phyloP scores from a whole-genome alignment of 1,140 invertebrate genomes.

The Arctopsyche grandis region DNA sequence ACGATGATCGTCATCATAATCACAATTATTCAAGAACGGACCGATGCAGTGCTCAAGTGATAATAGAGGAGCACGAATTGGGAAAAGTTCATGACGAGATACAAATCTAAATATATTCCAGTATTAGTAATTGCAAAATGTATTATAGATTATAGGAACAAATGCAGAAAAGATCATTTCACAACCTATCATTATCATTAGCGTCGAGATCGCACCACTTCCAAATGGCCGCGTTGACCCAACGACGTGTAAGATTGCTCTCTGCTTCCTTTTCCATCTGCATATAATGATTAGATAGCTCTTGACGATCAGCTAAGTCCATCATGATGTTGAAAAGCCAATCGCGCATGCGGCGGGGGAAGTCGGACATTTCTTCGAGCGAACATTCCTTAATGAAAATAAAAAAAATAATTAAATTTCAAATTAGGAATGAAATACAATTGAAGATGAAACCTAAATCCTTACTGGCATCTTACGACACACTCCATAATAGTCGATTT shows the following conservation, averaged over 20 bases:
- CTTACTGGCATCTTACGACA: conserved; percentile 82
- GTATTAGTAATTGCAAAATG: background rate
- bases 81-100: conserved; percentile 93
- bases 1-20: conserved; percentile 86
- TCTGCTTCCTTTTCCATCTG: conserved; percentile 90
- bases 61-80: conserved; percentile 90
- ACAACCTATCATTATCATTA: conserved; percentile 82
- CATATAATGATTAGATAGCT: conserved; percentile 85
- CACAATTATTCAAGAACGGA: conserved; percentile 92
- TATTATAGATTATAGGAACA: background rate
- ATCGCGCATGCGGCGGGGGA: conserved; percentile 93
- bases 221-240: conserved; percentile 94
- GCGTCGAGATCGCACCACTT: conserved; percentile 96
- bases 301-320: conserved; percentile 89
- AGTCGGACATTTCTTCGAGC: conserved; percentile 87
- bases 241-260: conserved; percentile 81
- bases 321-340: conserved; percentile 98
- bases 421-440: conserved; percentile 4
- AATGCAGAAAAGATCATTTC: background rate
- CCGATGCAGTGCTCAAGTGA: conserved; percentile 93
- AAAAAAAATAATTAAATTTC: background rate
- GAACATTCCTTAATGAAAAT: conserved; percentile 73
- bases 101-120: conserved; percentile 69
- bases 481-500: conserved; percentile 92
- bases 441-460: conserved; percentile 36